These are phyloP conservation scores for Centruroides vittatus DNA, from an alignment of 1,140 invertebrate species.

Conservation along the genomic window DNA sequence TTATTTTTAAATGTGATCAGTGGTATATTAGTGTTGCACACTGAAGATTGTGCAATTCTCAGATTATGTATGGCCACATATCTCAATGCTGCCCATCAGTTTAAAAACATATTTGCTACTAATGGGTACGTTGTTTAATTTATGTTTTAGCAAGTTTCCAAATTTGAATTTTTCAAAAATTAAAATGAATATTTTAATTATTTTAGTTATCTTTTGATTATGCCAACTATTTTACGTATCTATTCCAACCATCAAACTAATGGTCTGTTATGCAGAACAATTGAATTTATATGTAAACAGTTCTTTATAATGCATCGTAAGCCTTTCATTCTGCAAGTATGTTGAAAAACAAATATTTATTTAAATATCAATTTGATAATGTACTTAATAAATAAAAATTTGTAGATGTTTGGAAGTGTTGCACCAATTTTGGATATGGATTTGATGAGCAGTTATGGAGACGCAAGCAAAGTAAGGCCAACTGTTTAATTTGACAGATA, in stretches of 20 bases:
- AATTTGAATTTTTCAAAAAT: too few species aligned
- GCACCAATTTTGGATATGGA: constrained; percentile 87
- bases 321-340: constrained; percentile 70
- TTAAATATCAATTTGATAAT: too few species aligned
- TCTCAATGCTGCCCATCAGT: constrained; percentile 94
- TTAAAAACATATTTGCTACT: constrained; percentile 96
- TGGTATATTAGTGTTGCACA: constrained; percentile 89
- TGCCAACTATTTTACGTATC: constrained; percentile 90
- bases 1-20: constrained; percentile 96
- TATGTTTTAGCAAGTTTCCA: too few species aligned
- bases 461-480: constrained; percentile 63
- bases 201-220: constrained; percentile 81
- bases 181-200: not conserved
- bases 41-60: constrained; percentile 89
- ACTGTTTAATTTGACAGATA: not conserved
- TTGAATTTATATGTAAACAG: constrained; percentile 96
- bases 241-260: constrained; percentile 98
- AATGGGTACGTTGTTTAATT: constrained; percentile 52
- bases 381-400: too few species aligned
- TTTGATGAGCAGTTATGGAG: constrained; percentile 51
- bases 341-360: not conserved
- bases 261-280: constrained; percentile 72
- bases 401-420: constrained; percentile 92
- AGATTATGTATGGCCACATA: constrained; percentile 92
- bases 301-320: constrained; percentile 97